Base-by-base conservation (phyloP, 2,797 vertebrate genomes). In the Stomatorhinus walkeri region DNA sequence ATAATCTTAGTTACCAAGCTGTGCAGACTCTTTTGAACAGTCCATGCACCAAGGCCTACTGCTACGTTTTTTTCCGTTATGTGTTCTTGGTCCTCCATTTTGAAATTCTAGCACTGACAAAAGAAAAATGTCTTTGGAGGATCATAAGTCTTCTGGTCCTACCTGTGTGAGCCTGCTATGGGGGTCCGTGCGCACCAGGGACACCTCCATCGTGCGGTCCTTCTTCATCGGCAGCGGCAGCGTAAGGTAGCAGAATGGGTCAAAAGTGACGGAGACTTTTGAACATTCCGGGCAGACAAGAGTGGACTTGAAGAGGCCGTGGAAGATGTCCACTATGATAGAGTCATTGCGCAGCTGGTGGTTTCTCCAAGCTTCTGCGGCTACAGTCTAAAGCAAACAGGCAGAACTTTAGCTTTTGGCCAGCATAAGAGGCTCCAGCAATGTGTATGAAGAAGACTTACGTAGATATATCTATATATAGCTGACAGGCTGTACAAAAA, bases 261-360 rank as follows among this genome's bases (percentile, higher is more conserved):
- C 97, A 92, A 98, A 98, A 68, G 97, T 98, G 88, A 98, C 97
- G 0, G 97, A 98, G 91, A 98, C 94, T 92, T 97, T 98, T 87
- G 96, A 94, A 92, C 97, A 98, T 91, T 98, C 96, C n/a, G 97
- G 97, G 88, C 97, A 98, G 89, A 98, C 97, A 91, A 98, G 93
- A 0, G 97, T 98, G 68, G 97, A 98, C 92, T 98, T 98, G 93
- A 98, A 98, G 91, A 98, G 96, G 81, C 97, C 97, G 0, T 98
- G 97, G 91, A 98, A 98, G 76, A 81, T 81, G 76, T 81, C 76
- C 76, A 81, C 76, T 81, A 81, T 81, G 76, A 81, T 81, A 40
- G 97, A 98, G 92, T 98, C 96, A 48, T 98, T 98, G 88, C 97
- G 95, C 89, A 97, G 93, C 85, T 95, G 95, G 90, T 98, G 97